Evolutionary conservation across 2,888 invertebrate genomes (phyloP), one percentile per base, ranked within the genome.

Genomic region (Standfussiana lucernea): DNA sequence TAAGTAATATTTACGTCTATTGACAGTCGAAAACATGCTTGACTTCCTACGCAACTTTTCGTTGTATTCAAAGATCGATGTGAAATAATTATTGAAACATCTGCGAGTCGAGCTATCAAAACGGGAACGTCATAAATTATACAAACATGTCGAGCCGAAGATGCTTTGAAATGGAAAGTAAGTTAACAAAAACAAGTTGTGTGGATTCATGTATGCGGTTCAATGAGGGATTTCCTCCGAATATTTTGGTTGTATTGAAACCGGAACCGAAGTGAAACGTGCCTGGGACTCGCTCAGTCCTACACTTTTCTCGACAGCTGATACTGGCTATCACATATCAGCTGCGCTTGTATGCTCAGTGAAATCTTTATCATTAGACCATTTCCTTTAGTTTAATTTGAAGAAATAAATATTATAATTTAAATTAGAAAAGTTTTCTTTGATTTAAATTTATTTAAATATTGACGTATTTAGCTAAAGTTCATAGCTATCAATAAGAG

Each of bases 181-280:
- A 77, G 59, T 73, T 71, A 61, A 74, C 64, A 62, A 85, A 88
- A 87, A 88, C 87, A 37, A 79, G 86, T 87, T 85, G 68, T 66
- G 66, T 71, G 24, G 71, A 80, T 79, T 72, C 79, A 82, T 80
- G 69, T 83, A 82, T 68, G 68, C 56, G 62, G 69, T 68, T 61
- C 62, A 50, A 76, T 75, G 72, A 81, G 82, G 80, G 82, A 81
- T 82, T 85, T 82, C 78, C 76, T 82, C 56, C 35, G 40, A 79
- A 79, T 82, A 71, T 79, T 83, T 80, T 76, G 73, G 79, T 92
- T 92, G 89, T 13, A 56, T 77, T 91, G 89, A 81, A 93, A 89
- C 93, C 95, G 93, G 94, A 94, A 94, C 93, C 92, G 88, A 88
- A 89, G 91, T 92, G 95, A 95, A 95, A 95, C 90, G 86, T 85